A percentile compares a stretch with the other conserved stretches of the same genome.
Evolutionary conservation across 1,140 invertebrate genomes (phyloP).

Genomic region (Diorhabda carinulata): DNA sequence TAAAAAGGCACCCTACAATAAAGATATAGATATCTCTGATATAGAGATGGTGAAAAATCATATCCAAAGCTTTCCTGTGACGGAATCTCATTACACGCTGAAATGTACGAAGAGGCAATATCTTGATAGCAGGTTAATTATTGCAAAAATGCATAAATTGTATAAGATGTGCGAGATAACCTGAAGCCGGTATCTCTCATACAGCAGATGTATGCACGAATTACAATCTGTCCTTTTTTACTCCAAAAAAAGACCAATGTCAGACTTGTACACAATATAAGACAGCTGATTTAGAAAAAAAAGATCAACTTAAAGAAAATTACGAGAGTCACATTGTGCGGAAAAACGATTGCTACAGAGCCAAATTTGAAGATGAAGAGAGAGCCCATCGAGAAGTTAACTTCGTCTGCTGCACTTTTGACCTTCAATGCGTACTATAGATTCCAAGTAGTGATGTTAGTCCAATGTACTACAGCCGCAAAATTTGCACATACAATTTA

Average conservation of each 20-base stretch:
- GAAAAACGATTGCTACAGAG: no score
- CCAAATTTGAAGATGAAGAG: no score
- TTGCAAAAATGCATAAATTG: neutral
- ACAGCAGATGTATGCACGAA: no score
- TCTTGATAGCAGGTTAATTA: neutral
- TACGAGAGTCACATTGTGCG: no score
- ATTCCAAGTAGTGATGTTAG: constrained; percentile 22
- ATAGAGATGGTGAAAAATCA: neutral
- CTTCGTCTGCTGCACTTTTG: no score
- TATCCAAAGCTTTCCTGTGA: neutral
- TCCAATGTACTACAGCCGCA: constrained; percentile 28
- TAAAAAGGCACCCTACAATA: neutral
- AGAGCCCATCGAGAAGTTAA: no score
- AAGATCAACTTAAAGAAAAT: neutral
- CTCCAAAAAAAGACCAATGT: neutral
- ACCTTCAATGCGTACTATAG: no score
- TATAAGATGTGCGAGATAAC: neutral
- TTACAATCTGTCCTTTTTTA: neutral
- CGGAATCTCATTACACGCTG: neutral
- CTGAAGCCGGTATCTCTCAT: no score
- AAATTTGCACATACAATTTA: constrained; percentile 30
- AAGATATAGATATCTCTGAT: no score
- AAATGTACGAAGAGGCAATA: neutral
- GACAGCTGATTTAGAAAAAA: neutral
- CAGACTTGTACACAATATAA: neutral